phyloP scores from a whole-genome alignment of 2,797 vertebrate species.

The Liasis olivaceus region DNA sequence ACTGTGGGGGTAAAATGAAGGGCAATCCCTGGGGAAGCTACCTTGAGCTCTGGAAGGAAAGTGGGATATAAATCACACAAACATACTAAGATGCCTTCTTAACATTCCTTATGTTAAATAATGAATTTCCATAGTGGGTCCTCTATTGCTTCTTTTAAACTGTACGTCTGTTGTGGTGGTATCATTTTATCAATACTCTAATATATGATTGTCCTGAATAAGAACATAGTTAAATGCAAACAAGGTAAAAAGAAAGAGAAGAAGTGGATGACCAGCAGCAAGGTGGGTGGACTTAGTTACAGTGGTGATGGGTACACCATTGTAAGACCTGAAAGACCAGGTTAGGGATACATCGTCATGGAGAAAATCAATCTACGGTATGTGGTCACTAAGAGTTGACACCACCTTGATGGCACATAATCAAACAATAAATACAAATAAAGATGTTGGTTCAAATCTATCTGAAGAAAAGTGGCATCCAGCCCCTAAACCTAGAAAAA shows the following conservation, averaged over 20 bases:
- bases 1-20: background rate
- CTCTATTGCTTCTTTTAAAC: background rate
- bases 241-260: background rate
- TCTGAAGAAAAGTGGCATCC: background rate
- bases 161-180: background rate
- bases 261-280: background rate
- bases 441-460: background rate
- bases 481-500: background rate
- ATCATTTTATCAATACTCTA: background rate
- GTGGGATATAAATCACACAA: background rate
- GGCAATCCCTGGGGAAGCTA: background rate
- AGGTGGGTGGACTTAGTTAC: background rate
- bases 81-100: background rate
- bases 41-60: background rate
- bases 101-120: background rate
- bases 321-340: background rate
- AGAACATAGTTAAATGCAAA: background rate
- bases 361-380: background rate
- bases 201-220: background rate
- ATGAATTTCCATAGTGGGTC: background rate
- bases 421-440: background rate
- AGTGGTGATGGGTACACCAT: background rate
- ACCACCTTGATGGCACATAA: no score
- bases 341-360: background rate
- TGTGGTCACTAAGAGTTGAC: background rate